Evolutionary conservation across 2,888 invertebrate genomes (phyloP), one percentile per base, ranked within the genome.

Genomic region (Dryadula phaetusa): DNA sequence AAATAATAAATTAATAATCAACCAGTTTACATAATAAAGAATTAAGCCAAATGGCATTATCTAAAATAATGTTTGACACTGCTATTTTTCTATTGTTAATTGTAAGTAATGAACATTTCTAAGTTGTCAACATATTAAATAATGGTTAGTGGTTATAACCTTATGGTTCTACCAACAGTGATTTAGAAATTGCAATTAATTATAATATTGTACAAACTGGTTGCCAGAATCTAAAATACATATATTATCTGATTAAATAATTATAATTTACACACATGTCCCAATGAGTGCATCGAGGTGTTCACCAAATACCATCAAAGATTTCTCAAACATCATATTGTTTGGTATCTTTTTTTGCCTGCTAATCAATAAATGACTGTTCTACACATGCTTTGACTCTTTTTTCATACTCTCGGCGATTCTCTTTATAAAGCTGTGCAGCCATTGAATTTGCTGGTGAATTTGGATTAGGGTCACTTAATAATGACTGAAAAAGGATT

Each of bases 381-480:
- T 99, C 99, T 87, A 99, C 99, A 93, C 99, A 98, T 84, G 98
- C 98, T 95, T 98, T 98, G 85, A 99, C 99, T 94, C 98, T 96
- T 94, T 99, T 99, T 94, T 99, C 99, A 92, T 99, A 99, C 94
- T 99, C 99, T 84, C 99, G 95, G 83, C 99, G 95, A 92, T 99
- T 99, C 93, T 99, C 99, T 94, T 99, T 99, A 94, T 99, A 99
- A 83, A 99, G 95, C 94, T 99, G 99, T 78, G 99, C 99, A 84
- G 99, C 99, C 95, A 98, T 97, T 79, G 98, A 99, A 93, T 99
- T 99, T 79, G 99, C 99, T 83, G 99, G 99, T 79, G 99, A 99
- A 94, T 99, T 99, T 77, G 99, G 99, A 93, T 99, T 99, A 73
- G 99, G 99, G 94, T 99, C 99, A 95, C 99, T 99, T 93, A 99